phyloP scores from a whole-genome alignment of 1,140 invertebrate species.

The Dermatophagoides farinae region DNA sequence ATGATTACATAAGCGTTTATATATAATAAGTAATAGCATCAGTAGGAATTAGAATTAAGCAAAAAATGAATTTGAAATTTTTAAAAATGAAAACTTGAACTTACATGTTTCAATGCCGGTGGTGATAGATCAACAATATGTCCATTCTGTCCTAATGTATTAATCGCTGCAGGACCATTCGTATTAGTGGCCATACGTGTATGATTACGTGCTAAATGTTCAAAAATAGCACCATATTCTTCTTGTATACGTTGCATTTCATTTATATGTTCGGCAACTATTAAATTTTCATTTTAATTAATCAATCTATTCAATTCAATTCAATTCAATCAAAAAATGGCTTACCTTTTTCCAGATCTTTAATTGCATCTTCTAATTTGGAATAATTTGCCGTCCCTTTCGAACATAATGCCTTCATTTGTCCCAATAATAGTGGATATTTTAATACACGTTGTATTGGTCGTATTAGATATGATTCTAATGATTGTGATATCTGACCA shows the following conservation, averaged over 20 bases:
- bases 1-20: too few relatives aligned
- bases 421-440: constrained; percentile 84
- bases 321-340: too few relatives aligned
- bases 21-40: too few relatives aligned
- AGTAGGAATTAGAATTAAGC: neutral
- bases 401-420: constrained; percentile 78
- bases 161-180: neutral
- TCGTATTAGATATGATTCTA: constrained; percentile 92
- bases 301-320: constrained; percentile 96
- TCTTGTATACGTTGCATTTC: constrained; percentile 99
- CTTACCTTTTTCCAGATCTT: constrained; percentile 46
- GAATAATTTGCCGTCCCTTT: constrained; percentile 74
- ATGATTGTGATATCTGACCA: constrained; percentile 11
- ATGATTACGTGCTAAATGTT: constrained; percentile 6
- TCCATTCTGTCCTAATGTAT: neutral
- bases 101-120: constrained; percentile 7
- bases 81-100: too few relatives aligned
- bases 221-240: constrained; percentile 75
- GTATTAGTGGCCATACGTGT: neutral
- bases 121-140: constrained; percentile 3
- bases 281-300: constrained; percentile 75
- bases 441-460: constrained; percentile 95
- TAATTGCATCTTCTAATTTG: constrained; percentile 42
- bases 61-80: too few relatives aligned
- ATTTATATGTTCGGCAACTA: constrained; percentile 94